Conservation (phyloP, 2,113 vertebrate genomes). For the Penelope pileata region DNA sequence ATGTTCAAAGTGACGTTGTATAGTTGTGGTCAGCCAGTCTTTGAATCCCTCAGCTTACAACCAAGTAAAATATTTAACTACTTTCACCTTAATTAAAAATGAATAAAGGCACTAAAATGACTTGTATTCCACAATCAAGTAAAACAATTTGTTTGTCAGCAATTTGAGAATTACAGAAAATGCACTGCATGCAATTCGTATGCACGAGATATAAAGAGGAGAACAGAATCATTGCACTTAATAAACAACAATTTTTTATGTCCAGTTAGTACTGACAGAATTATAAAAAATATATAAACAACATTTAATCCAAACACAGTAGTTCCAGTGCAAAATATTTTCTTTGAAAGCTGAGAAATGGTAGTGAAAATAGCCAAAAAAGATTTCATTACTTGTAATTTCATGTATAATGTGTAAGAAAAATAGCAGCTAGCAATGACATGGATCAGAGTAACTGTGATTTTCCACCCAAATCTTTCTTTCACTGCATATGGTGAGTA, state of each 20-base stretch:
- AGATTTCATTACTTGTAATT: not conserved
- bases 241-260: not conserved
- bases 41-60: not conserved
- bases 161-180: constrained; percentile 31
- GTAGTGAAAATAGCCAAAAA: not conserved
- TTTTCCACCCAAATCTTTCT: not conserved
- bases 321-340: not conserved
- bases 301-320: not conserved
- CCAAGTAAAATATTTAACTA: not conserved
- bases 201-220: not conserved
- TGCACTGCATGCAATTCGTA: not conserved
- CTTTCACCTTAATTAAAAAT: constrained; percentile 55
- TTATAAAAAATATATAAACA: not conserved
- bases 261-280: not conserved
- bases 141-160: constrained; percentile 29
- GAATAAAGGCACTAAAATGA: constrained; percentile 26
- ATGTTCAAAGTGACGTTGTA: not conserved
- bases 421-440: not conserved
- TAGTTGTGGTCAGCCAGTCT: not conserved
- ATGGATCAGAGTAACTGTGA: not conserved
- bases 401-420: not conserved
- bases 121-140: constrained; percentile 10
- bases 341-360: not conserved
- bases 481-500: no score
- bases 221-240: not conserved